Evolutionary conservation across 1,140 invertebrate genomes (phyloP), one percentile per base, ranked within the genome.

Genomic region (Stenopsyche tienmushanensis): DNA sequence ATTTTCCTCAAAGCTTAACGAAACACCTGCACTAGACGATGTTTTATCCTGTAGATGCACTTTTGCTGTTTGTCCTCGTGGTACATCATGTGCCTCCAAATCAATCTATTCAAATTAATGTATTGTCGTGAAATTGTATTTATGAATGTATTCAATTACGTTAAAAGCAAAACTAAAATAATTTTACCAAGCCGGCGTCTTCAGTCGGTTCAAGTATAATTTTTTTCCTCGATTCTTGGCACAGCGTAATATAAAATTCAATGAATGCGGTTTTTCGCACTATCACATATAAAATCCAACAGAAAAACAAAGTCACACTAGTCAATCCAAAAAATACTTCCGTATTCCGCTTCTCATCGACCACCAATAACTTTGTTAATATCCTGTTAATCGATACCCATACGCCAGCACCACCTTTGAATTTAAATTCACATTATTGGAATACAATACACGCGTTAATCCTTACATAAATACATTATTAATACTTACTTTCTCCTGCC

Each of bases 401-500:
- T 58, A 95, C 86, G 5, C 93, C 92, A 17, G 93, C 92, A 24
- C 90, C 86, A 83, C 91, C 90, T 92, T 71, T 53, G 74, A 74
- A 20, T 64, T 45, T 1, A 53, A 21, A 34, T 34, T 15, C 17
- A 5, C 24, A 23, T 7, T 54, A 23, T 54, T 13, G 2, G n/a
- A 25, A 3, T 54, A n/a, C n/a, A n/a, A n/a, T n/a, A n/a, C n/a
- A n/a, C n/a, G n/a, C n/a, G n/a, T n/a, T n/a, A n/a, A n/a, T n/a
- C n/a, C n/a, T n/a, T n/a, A n/a, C 13, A 8, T 39, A 53, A 55
- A 55, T 5, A 15, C n/a, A 8, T 24, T 13, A 18, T 42, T 3
- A 58, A 23, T 3, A 26, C 85, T 86, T 83, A 90, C 93, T 96
- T 86, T 96, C 94, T 55, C 94, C 94, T 15, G 90, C 88, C 93